These are phyloP conservation scores for Sinella curviseta DNA, from an alignment of 1,140 invertebrate species.

Conservation along the genomic window DNA sequence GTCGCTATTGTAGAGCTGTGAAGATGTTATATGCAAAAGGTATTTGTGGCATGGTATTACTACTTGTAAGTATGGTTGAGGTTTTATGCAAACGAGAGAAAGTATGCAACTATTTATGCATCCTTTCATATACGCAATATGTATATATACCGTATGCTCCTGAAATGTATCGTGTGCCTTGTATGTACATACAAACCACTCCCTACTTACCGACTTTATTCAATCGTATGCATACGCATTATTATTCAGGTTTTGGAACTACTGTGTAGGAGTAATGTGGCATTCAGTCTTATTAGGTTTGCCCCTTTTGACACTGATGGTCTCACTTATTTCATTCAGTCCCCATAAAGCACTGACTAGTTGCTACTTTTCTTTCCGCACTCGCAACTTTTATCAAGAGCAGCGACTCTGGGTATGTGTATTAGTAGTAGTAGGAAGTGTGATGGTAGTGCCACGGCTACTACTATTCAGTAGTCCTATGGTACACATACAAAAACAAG, in stretches of 20 bases:
- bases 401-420: neutral
- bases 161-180: too few species aligned
- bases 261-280: neutral
- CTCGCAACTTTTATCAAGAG: neutral
- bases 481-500: too few species aligned
- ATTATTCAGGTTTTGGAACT: too few species aligned
- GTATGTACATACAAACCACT: too few species aligned
- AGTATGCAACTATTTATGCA: neutral
- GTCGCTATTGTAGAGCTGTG: too few species aligned
- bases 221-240: too few species aligned
- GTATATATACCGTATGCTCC: too few species aligned
- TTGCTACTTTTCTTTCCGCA: neutral
- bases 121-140: too few species aligned
- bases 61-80: neutral
- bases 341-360: neutral
- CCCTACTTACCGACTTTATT: too few species aligned
- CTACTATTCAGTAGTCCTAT: too few species aligned
- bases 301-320: constrained; percentile 20
- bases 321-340: constrained; percentile 26
- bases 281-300: constrained; percentile 8
- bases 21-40: too few species aligned
- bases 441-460: neutral
- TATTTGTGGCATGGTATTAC: too few species aligned
- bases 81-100: neutral
- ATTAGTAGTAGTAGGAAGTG: neutral